These are phyloP conservation scores for Colinus virginianus DNA, from an alignment of 2,113 vertebrate genomes.

Conservation along the genomic window DNA sequence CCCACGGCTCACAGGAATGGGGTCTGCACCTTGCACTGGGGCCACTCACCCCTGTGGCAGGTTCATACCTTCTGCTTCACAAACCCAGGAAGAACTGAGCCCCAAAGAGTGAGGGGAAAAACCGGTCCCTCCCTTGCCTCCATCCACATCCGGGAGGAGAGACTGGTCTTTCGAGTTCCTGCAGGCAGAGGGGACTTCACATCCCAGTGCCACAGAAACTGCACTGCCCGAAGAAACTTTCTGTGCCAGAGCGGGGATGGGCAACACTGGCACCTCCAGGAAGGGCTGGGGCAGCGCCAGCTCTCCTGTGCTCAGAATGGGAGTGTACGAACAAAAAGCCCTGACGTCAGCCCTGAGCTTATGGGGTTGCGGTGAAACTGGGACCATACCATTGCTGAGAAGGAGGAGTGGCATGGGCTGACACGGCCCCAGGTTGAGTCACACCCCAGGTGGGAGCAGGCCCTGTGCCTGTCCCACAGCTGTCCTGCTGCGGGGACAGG, in stretches of 20 bases:
- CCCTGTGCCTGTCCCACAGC: rapidly evolving
- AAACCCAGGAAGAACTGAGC: background rate
- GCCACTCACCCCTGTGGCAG: background rate
- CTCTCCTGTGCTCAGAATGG: rapidly evolving
- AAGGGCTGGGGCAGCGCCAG: background rate
- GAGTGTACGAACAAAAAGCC: background rate
- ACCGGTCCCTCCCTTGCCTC: background rate
- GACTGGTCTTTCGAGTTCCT: slow-evolving; percentile 52
- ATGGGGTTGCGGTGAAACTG: rapidly evolving
- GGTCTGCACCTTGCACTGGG: background rate
- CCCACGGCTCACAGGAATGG: background rate
- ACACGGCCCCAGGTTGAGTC: background rate
- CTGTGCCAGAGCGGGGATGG: rapidly evolving
- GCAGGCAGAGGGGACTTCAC: background rate
- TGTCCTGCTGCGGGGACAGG: background rate
- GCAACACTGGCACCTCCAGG: background rate
- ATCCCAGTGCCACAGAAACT: background rate
- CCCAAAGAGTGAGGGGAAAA: rapidly evolving
- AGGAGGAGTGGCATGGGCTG: background rate
- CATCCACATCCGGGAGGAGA: background rate
- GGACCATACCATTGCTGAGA: rapidly evolving
- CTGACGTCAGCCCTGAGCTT: background rate
- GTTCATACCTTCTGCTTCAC: background rate
- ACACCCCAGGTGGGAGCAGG: rapidly evolving
- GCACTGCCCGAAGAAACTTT: background rate